Percentiles rank a stretch among this genome's conserved stretches.
Conservation (phyloP, 2,797 vertebrate species). For the Paratrypauchen microcephalus region DNA sequence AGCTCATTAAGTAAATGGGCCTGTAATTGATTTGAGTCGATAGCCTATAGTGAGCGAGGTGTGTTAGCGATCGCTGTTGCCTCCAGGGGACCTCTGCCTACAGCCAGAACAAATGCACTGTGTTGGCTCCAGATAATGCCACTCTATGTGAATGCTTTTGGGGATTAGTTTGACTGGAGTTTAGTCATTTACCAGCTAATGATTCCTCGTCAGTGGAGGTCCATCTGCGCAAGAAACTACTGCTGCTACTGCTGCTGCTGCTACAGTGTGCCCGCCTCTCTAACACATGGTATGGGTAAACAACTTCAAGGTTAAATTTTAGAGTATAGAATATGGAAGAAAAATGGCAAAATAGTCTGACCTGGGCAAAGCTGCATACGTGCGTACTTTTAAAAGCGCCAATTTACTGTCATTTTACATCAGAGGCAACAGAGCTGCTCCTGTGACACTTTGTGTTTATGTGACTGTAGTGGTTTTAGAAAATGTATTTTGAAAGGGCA, state of each 20-base stretch:
- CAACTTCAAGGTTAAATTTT: not conserved
- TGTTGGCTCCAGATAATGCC: slow-evolving; percentile 47
- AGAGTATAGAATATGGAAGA: not conserved
- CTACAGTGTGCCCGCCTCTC: not conserved
- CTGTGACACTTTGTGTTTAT: too few relatives aligned
- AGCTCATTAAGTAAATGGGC: slow-evolving; percentile 66
- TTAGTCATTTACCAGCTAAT: slow-evolving; percentile 33
- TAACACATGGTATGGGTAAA: not conserved
- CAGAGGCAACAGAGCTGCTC: too few relatives aligned
- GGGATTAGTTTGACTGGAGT: slow-evolving; percentile 48
- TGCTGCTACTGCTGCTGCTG: not conserved
- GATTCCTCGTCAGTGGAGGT: slow-evolving; percentile 30
- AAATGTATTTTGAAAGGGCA: too few relatives aligned
- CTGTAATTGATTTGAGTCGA: slow-evolving; percentile 64
- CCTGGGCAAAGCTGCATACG: too few relatives aligned
- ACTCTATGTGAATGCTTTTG: slow-evolving; percentile 47
- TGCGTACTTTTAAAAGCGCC: too few relatives aligned
- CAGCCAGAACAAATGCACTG: slow-evolving; percentile 51
- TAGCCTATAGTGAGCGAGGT: slow-evolving; percentile 45
- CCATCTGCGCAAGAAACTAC: slow-evolving; percentile 13
- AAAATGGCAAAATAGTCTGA: not conserved
- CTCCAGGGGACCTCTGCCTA: slow-evolving; percentile 41
- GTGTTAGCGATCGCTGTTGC: slow-evolving; percentile 31
- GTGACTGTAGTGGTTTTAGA: too few relatives aligned
- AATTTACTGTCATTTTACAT: too few relatives aligned